Evolutionary conservation across 1,140 invertebrate species (phyloP), one percentile per base, ranked within the genome.

Genomic region (Teleogryllus occipitalis): DNA sequence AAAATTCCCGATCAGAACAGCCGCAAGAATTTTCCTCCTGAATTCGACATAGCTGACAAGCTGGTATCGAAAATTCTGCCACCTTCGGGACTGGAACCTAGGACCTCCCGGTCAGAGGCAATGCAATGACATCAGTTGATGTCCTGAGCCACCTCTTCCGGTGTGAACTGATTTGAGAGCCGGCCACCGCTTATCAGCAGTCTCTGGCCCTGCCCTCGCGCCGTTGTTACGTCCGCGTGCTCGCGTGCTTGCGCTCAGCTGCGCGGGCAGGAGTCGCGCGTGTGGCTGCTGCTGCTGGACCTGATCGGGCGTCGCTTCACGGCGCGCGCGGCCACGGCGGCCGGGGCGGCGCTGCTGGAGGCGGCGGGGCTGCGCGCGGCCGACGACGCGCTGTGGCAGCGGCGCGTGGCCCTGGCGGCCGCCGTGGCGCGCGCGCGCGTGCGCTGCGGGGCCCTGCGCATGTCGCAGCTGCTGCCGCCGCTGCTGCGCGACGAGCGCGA

Each of bases 351-450:
- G 49, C 8, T 79, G 8, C 74, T 78, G 15, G 65, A 18, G 14
- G 73, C 54, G 18, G 85, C 87, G 0, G 86, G 87, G 27, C 82
- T 92, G 0, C 82, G 85, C 18, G 86, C 85, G 4, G 87, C 92
- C 2, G 92, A 94, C 78, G 84, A 87, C 6, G 88, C 88, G 1
- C 84, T 95, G 3, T 90, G 91, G 88, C 84, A 88, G 27, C 86
- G 89, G 81, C 89, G 90, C 78, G 89, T 92, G 0, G 88, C 89
- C 77, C 85, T 95, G 10, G 92, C 92, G 0, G 93, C 93, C 0
- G 90, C 92, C 7, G 88, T 95, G 15, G 89, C 93, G 12, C 82
- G 89, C 81, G 87, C 93, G 79, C 86, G 93, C 7, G 94, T 95
- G 8, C 88, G 90, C 78, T 90, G 91, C 80, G 91, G 89, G 54